Percentiles rank a stretch among this genome's conserved stretches.
Evolutionary conservation across 2,797 vertebrate species (phyloP).

Genomic region (Percopsis omiscomaycus): DNA sequence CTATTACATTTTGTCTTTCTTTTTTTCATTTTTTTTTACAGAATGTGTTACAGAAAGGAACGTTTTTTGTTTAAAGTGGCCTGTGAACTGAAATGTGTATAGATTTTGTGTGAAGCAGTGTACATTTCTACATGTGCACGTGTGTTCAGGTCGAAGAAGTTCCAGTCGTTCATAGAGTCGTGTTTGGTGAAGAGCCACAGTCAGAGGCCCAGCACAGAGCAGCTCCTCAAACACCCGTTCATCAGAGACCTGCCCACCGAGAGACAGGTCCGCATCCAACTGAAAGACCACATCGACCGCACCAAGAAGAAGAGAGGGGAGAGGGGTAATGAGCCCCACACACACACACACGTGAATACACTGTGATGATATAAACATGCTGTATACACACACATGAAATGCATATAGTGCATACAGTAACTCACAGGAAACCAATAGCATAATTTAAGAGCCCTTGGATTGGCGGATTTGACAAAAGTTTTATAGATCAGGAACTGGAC

Average conservation of each 20-base stretch:
- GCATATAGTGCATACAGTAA: too few species aligned
- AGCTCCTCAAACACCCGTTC: constrained; percentile 91
- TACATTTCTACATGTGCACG: constrained; percentile 2
- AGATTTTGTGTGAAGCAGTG: not conserved
- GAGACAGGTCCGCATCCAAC: constrained; percentile 91
- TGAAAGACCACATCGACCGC: constrained; percentile 95
- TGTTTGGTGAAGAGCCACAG: constrained; percentile 92
- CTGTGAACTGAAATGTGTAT: not conserved
- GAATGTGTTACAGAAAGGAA: too few species aligned
- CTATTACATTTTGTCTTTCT: too few species aligned
- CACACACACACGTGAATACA: not conserved
- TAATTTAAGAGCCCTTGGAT: too few species aligned
- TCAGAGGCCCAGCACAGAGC: constrained; percentile 88
- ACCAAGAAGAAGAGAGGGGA: constrained; percentile 95
- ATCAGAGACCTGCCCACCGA: constrained; percentile 90
- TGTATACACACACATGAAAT: not conserved
- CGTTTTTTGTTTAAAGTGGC: too few species aligned
- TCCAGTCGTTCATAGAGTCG: constrained; percentile 94
- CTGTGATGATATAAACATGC: not conserved
- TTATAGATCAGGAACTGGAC: too few species aligned
- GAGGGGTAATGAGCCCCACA: constrained; percentile 77
- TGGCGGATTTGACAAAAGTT: too few species aligned
- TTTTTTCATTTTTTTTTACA: too few species aligned
- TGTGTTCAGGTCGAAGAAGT: constrained; percentile 89
- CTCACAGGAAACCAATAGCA: too few species aligned